Percentiles rank a stretch among this genome's conserved stretches.
Conservation (phyloP, 2,113 vertebrate species). For the Hemiscyllium ocellatum region DNA sequence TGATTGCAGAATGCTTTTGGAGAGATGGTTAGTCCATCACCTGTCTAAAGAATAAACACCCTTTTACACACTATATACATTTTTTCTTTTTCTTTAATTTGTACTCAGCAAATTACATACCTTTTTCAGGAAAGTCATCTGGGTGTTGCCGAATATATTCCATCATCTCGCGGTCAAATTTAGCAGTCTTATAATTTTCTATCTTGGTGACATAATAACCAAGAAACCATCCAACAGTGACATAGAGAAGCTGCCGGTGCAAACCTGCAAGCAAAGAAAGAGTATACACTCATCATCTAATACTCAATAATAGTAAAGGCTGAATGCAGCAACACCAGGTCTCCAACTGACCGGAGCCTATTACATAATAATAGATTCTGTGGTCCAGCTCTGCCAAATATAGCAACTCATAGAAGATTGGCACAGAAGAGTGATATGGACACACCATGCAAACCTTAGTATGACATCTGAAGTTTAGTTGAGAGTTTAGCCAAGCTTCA, state of each 20-base stretch:
- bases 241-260: slow-evolving; percentile 70
- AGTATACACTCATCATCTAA: background rate
- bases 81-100: background rate
- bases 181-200: slow-evolving; percentile 62
- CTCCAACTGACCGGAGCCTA: background rate
- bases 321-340: background rate
- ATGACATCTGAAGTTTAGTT: background rate
- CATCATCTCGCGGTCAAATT: slow-evolving; percentile 64
- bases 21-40: background rate
- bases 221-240: slow-evolving; percentile 64
- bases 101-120: slow-evolving; percentile 48
- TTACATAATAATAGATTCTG: background rate
- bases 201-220: slow-evolving; percentile 72
- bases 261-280: slow-evolving; percentile 59
- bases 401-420: background rate
- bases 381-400: background rate
- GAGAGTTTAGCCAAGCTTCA: background rate
- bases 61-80: background rate
- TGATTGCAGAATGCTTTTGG: background rate
- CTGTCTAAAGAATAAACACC: background rate
- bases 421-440: background rate
- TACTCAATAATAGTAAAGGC: background rate
- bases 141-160: slow-evolving; percentile 71
- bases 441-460: background rate
- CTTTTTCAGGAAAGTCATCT: slow-evolving; percentile 58